Base-by-base conservation (phyloP, 2,113 vertebrate species). In the Osmerus eperlanus region DNA sequence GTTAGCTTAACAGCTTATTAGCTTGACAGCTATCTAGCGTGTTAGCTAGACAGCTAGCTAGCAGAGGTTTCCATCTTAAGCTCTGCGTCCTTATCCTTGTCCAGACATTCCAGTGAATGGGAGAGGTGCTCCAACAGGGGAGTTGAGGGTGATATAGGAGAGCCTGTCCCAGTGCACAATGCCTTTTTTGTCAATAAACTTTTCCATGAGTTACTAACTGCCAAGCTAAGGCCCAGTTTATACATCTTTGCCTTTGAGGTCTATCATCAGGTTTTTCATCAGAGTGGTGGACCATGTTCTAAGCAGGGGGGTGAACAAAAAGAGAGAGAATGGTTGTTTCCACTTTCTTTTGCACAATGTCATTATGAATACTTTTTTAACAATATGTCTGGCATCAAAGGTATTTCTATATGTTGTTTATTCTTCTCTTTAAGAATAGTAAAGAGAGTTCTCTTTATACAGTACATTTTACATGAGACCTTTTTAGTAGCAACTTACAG, bases 51-150 rank as follows among this genome's bases (percentile, higher is more conserved):
- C 19, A 73, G 28, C 14, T 29, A 36, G 28, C 23, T 58, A 71
- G 53, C 65, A 15, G 58, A 23, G 65, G 29, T 60, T 18, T 18
- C 9, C 9, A 9, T 7, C 54, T 56, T 56, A 56, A n/a, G 54
- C 36, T 60, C 41, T 29, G 16, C 72, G 41, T 84, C 54, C 76
- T 80, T 76, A 58, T 79, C 80, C 58, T 78, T 79, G 70, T 85
- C n/a, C 52, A 86, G 87, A 90, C 94, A 95, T 96, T 95, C 93
- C 91, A 89, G 77, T 74, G 70, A 72, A n/a, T 77, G 18, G 56
- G 73, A 78, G 70, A 71, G 63, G 71, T 64, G 21, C 21, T 70
- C 52, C 64, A 51, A 18, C 14, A n/a, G 56, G 54, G 14, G 19
- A 16, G 52, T 13, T n/a, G 61, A 52, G 25, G 63, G 25, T 28